Evolutionary conservation across 2,113 vertebrate genomes (phyloP).

Genomic region (Takifugu flavidus): DNA sequence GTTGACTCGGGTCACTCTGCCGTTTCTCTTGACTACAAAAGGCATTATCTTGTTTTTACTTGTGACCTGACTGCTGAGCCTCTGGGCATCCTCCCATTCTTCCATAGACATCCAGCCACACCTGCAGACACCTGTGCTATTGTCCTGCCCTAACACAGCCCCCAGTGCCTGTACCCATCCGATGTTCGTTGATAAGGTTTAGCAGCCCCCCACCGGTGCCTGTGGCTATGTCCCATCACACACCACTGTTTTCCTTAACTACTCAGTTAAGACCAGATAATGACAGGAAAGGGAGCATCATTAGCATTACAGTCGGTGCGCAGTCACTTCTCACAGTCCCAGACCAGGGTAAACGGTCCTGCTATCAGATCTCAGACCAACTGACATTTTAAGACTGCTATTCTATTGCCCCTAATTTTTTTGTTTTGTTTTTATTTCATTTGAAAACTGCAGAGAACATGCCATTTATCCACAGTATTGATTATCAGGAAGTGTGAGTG

Average conservation of each 20-base stretch:
- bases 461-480: too few species aligned
- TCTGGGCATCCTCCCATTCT: conserved; percentile 44
- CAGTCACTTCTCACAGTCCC: conserved; percentile 11
- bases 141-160: conserved; percentile 46
- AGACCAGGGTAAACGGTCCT: too few species aligned
- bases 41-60: conserved; percentile 61
- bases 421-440: too few species aligned
- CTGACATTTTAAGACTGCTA: too few species aligned
- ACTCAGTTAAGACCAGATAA: conserved; percentile 53
- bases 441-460: too few species aligned
- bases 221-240: conserved; percentile 54
- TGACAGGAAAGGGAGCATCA: conserved; percentile 42
- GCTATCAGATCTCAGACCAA: too few species aligned
- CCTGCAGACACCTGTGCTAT: conserved; percentile 78
- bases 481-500: too few species aligned
- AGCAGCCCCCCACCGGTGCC: conserved; percentile 24
- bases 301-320: conserved; percentile 44
- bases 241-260: conserved; percentile 51
- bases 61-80: conserved; percentile 41
- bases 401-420: too few species aligned
- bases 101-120: conserved; percentile 50
- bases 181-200: conserved; percentile 11
- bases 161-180: conserved; percentile 24
- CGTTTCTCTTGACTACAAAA: conserved; percentile 28
- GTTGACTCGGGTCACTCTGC: conserved; percentile 45